Evolutionary conservation across 1,140 invertebrate genomes (phyloP), one percentile per base, ranked within the genome.

Genomic region (Hylyphantes graminicola): DNA sequence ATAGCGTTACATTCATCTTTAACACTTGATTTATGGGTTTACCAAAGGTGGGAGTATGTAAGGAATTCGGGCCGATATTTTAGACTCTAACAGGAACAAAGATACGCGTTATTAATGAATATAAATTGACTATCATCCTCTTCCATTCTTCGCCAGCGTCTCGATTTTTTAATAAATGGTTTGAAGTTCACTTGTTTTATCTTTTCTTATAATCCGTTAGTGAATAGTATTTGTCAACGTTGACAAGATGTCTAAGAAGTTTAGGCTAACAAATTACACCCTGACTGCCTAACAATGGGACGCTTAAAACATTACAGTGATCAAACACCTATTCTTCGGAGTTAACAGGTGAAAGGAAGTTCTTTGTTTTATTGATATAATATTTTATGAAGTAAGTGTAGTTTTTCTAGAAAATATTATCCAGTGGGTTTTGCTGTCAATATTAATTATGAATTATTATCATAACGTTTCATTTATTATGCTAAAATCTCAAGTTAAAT

Each of bases 41-140:
- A 73, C 65, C 17, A 48, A 7, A 57, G 57, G 21, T n/a, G 77
- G 53, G 53, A 51, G 51, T 54, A 63, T 73, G 79, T 61, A 64
- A 81, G 57, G 68, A 81, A 68, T 70, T 50, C 65, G 51, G 51
- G 67, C 79, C 79, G 79, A 81, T 81, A 81, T 81, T 81, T 81
- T 81, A 81, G 79, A 59, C 57, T 73, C 63, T 72, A 81, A 73
- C 51, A 54, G 55, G 57, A 63, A 19, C 15, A 21, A 81, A n/a
- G 79, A 81, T 81, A 81, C 79, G 79, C 51, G n/a, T 81, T 81
- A 81, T 81, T 81, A 81, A 81, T 81, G 79, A 81, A 81, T 81
- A 81, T 81, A 81, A 81, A 81, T 81, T 81, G 79, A 68, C 68
- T 81, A 81, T 81, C 79, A 64, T 17, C 55, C 9, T 7, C 12